Evolutionary conservation across 2,113 vertebrate genomes (phyloP).

Genomic region (Ctenomys sociabilis): DNA sequence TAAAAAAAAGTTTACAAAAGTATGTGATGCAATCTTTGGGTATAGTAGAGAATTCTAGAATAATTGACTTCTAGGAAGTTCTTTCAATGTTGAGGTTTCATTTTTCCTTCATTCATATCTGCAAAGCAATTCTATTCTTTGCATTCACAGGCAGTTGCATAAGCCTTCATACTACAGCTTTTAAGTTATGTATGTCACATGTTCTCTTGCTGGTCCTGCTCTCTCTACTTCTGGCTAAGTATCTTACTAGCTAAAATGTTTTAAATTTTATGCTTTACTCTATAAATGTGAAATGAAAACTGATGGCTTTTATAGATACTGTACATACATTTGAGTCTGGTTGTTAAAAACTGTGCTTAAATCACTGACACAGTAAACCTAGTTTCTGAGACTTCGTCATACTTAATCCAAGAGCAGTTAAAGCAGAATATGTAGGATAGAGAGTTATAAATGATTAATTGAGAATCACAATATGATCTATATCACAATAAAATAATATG

Average conservation of each 20-base stretch:
- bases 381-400: conserved; percentile 4
- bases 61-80: conserved; percentile 9
- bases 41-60: neutral
- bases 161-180: neutral
- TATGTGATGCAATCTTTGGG: neutral
- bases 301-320: conserved; percentile 43
- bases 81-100: neutral
- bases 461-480: neutral
- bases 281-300: conserved; percentile 58
- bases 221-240: conserved; percentile 19
- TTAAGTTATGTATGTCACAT: neutral
- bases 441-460: conserved; percentile 53
- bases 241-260: conserved; percentile 10
- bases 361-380: conserved; percentile 22
- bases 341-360: conserved; percentile 43
- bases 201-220: neutral
- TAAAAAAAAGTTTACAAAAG: neutral
- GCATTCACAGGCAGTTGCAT: neutral
- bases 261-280: conserved; percentile 45
- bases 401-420: conserved; percentile 19
- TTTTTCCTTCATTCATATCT: neutral
- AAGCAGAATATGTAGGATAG: neutral
- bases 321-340: conserved; percentile 17
- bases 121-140: neutral
- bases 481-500: conserved; percentile 57